Evolutionary conservation across 2,888 invertebrate species (phyloP), one percentile per base, ranked within the genome.

Genomic region (Mongoloraphidia duomilia): DNA sequence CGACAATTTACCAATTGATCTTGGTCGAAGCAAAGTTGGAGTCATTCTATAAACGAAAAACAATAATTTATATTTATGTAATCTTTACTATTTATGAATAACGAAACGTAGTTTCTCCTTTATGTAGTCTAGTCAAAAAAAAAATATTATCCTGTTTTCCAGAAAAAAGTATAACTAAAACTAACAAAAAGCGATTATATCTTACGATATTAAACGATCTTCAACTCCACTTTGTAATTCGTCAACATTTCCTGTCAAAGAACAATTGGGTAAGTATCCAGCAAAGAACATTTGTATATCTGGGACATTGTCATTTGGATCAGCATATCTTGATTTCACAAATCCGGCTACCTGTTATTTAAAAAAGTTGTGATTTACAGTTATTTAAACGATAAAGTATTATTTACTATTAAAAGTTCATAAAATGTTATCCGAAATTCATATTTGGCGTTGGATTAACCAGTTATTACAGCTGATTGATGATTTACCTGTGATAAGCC

Each of bases 281-380:
- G 46, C 44, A 46, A 49, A 49, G 47, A 51, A 51, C 10, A 51
- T 49, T 49, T 51, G 51, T 13, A 51, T 44, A 51, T 51, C 49
- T 12, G 51, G 51, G 40, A 43, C 41, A n/a, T 49, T 40, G 34
- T 41, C 35, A 13, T 49, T 49, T 26, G 43, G 44, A 40, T 51
- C 40, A 12, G 46, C 34, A 39, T 41, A 10, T 46, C 49, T 51
- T 36, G 51, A 49, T 13, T 38, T 33, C 2, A 51, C n/a, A 35
- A 49, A 51, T 13, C 51, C 51, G 44, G 51, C 47, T 34, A 51
- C n/a, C 51, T 49, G 35, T n/a, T 14, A 35, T 35, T 35, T 36
- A 3, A 41, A 26, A 44, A 38, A 45, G 35, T 17, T 45, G 13
- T 41, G 4, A 40, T 33, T 40, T 14, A 26, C 34, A 8, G 14